Base-by-base conservation (phyloP, 2,797 vertebrate genomes). In the Iguana delicatissima region DNA sequence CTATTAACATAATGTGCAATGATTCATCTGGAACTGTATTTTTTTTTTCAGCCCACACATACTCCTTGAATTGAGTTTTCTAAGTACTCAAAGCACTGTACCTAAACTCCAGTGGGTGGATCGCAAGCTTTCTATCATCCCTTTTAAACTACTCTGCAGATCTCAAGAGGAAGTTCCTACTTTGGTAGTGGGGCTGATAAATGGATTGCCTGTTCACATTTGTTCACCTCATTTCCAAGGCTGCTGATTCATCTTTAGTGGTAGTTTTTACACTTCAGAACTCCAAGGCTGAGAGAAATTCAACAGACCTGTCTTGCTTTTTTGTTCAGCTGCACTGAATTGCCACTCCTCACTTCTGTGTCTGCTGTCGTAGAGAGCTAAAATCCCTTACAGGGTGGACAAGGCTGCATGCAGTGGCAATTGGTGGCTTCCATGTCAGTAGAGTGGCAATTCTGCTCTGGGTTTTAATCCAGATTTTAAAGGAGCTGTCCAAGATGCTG, bases 31-130 rank as follows among this genome's bases (percentile, higher is more conserved):
- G 84, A 85, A 29, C 16, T 85, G 2, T 94, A 67, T 59, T 90
- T 92, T n/a, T 93, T 84, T 9, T 85, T 32, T 5, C 38, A 85
- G 6, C 62, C 62, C 55, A 88, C 86, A 26, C 38, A 0, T 74
- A 84, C 88, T 89, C 84, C 82, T 77, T 85, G 42, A 91, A 86
- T 76, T 73, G n/a, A 14, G 24, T 35, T 85, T 79, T 80, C 81
- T 32, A 13, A 24, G n/a, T 9, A 69, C 26, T 69, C 67, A 32
- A 32, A 69, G 67, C 26, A 35, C 38, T 64, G 32, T 80, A 73
- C 32, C 8, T 89, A 26, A 72, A 62, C 0, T 62, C n/a, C 38
- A 67, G n/a, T 82, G 26, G 52, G 52, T 7, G 13, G 38, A 38
- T 10, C 72, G 42, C 16, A 69, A 84, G 4, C 5, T 85, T 55